These are phyloP conservation scores for Drosophila willistoni DNA, from an alignment of 1,140 invertebrate species.

Conservation along the genomic window DNA sequence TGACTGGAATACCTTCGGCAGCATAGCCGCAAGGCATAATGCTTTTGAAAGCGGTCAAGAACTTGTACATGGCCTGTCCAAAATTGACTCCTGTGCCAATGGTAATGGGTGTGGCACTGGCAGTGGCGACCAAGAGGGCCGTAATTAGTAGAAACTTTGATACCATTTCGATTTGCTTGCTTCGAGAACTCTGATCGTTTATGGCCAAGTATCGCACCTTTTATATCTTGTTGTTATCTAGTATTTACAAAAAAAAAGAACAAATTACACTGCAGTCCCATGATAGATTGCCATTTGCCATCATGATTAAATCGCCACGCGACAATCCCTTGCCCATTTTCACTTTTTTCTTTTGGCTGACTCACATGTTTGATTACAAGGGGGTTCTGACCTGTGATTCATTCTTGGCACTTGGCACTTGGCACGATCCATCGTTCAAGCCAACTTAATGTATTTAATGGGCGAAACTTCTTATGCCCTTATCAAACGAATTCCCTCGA, in stretches of 20 bases:
- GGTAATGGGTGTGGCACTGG: constrained; percentile 33
- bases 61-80: constrained; percentile 39
- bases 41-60: constrained; percentile 47
- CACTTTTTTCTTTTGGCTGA: not conserved
- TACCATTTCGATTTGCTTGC: constrained; percentile 41
- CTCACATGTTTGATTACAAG: constrained; percentile 3
- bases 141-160: constrained; percentile 41
- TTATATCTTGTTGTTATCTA: constrained; percentile 33
- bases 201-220: not conserved
- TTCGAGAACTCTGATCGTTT: constrained; percentile 9
- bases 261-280: not conserved
- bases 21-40: constrained; percentile 65
- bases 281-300: constrained; percentile 11
- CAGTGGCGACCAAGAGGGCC: constrained; percentile 35
- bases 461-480: not conserved
- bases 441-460: constrained; percentile 2
- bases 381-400: not conserved
- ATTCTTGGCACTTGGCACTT: not conserved
- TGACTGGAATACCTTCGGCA: constrained; percentile 39
- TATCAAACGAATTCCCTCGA: not conserved
- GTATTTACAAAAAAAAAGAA: not conserved
- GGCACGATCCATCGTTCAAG: constrained; percentile 11
- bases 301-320: constrained; percentile 11
- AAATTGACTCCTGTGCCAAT: constrained; percentile 26
- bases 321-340: not conserved